phyloP scores from a whole-genome alignment of 2,113 vertebrate genomes.

The Pycnonotus jocosus region DNA sequence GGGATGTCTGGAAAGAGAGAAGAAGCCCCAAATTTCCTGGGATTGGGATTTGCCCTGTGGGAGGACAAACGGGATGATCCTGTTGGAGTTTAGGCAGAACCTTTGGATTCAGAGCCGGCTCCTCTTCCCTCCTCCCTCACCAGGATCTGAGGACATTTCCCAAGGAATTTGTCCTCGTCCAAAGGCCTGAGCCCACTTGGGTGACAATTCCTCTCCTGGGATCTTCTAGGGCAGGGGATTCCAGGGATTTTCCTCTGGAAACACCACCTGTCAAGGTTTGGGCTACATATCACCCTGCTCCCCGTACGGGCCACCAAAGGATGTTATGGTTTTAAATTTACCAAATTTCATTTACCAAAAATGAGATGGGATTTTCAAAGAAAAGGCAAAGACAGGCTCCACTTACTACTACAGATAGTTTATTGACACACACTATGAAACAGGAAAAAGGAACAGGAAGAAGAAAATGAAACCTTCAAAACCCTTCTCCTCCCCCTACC shows the following conservation, averaged over 20 bases:
- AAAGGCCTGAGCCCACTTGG: background rate
- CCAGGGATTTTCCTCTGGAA: background rate
- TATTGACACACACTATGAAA: too few species aligned
- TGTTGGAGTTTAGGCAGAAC: background rate
- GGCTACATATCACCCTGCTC: too few species aligned
- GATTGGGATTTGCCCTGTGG: background rate
- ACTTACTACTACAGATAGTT: too few species aligned
- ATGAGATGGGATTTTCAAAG: too few species aligned
- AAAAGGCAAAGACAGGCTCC: too few species aligned
- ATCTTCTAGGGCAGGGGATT: background rate
- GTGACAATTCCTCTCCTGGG: background rate
- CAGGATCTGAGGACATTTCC: background rate
- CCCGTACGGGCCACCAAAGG: too few species aligned
- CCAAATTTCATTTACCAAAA: too few species aligned
- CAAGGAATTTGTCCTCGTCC: background rate
- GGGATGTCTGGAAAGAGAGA: background rate
- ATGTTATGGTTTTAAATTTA: too few species aligned
- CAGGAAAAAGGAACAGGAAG: too few species aligned
- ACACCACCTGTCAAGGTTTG: too few species aligned
- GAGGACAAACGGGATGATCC: background rate
- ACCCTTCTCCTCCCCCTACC: too few species aligned
- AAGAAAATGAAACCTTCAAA: too few species aligned
- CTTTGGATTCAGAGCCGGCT: background rate
- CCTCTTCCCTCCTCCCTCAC: background rate
- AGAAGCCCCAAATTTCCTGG: rapidly evolving